These are phyloP conservation scores for Gadopsis marmoratus DNA, from an alignment of 2,797 vertebrate species.

Conservation along the genomic window DNA sequence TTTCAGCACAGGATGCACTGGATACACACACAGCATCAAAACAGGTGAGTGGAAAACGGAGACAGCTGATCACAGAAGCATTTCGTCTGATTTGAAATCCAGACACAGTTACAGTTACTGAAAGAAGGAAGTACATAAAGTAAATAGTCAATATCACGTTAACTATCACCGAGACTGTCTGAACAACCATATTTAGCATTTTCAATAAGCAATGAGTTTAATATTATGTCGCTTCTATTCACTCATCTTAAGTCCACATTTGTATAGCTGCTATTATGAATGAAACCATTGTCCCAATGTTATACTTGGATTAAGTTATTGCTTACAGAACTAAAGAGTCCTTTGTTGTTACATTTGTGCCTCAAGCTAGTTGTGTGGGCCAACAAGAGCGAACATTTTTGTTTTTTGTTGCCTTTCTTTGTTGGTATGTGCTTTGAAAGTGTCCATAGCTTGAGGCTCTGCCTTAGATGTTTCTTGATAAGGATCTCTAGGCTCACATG, in stretches of 20 bases:
- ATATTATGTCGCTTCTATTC: background rate
- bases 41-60: constrained; percentile 87
- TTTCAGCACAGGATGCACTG: constrained; percentile 86
- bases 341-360: constrained; percentile 49
- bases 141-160: too few relatives aligned
- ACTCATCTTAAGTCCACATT: constrained; percentile 4
- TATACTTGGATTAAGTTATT: constrained; percentile 15
- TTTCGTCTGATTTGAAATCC: background rate
- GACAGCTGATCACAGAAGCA: background rate
- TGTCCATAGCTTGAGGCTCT: constrained; percentile 22
- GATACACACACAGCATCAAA: constrained; percentile 93
- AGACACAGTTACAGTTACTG: too few relatives aligned
- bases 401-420: constrained; percentile 27
- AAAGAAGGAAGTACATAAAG: background rate
- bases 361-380: constrained; percentile 18
- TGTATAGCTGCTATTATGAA: constrained; percentile 20
- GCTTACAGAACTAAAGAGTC: constrained; percentile 11
- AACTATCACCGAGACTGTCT: background rate
- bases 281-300: constrained; percentile 1
- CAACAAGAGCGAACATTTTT: constrained; percentile 38
- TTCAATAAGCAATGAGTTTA: background rate
- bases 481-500: constrained; percentile 6
- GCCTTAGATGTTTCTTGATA: constrained; percentile 42
- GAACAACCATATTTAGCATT: background rate
- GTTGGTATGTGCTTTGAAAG: constrained; percentile 35